These are phyloP conservation scores for Eilema depressum DNA, from an alignment of 2,888 invertebrate species.

Conservation along the genomic window DNA sequence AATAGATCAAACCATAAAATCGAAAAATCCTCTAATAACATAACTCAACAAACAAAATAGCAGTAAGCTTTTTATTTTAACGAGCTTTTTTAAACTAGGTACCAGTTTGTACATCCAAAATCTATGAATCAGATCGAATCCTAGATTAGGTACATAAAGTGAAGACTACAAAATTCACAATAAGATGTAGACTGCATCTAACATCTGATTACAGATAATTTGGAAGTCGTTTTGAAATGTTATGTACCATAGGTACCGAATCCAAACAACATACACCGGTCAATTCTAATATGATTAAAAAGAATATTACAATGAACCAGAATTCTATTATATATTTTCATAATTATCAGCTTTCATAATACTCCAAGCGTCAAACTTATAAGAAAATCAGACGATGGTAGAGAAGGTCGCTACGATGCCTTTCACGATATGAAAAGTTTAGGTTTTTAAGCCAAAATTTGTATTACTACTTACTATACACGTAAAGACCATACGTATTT, in stretches of 20 bases:
- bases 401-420: not conserved
- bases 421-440: not conserved
- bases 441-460: not conserved
- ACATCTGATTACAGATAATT: not conserved
- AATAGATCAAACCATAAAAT: constrained; percentile 11
- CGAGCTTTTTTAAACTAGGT: not conserved
- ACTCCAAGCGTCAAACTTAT: no score
- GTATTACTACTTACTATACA: not conserved
- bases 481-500: not conserved
- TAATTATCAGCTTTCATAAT: not conserved
- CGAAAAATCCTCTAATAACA: not conserved
- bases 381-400: not conserved
- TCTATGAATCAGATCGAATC: not conserved
- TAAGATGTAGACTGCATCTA: not conserved
- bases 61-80: not conserved
- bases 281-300: not conserved
- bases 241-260: not conserved
- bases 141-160: not conserved
- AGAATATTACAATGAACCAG: not conserved
- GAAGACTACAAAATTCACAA: not conserved
- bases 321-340: not conserved
- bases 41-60: not conserved
- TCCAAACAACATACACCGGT: not conserved
- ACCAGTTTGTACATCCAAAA: not conserved
- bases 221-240: not conserved